Evolutionary conservation across 1,140 invertebrate genomes (phyloP).

Genomic region (Oryzaephilus surinamensis): DNA sequence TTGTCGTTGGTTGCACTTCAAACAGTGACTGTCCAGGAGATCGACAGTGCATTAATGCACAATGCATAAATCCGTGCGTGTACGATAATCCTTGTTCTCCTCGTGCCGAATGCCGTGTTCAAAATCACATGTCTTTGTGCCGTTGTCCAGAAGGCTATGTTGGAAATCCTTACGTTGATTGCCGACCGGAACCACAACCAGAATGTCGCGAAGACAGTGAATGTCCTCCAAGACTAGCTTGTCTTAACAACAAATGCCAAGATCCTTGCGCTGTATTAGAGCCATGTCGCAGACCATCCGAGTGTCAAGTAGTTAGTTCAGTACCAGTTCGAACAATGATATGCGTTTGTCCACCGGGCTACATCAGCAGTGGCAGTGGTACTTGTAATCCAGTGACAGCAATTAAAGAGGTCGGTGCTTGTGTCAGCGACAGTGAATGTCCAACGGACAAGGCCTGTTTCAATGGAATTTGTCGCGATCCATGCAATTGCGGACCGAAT

Average conservation of each 20-base stretch:
- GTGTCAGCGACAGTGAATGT: constrained; percentile 66
- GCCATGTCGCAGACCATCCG: constrained; percentile 68
- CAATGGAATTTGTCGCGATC: constrained; percentile 66
- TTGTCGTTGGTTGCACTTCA: constrained; percentile 73
- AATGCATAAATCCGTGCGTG: constrained; percentile 78
- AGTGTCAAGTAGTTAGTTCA: constrained; percentile 70
- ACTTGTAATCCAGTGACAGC: constrained; percentile 60
- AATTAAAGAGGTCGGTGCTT: constrained; percentile 52
- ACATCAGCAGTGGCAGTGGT: constrained; percentile 71
- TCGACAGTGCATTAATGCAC: constrained; percentile 71
- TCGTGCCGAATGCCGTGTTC: constrained; percentile 64
- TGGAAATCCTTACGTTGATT: constrained; percentile 75
- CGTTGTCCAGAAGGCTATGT: constrained; percentile 59
- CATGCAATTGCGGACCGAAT: constrained; percentile 70
- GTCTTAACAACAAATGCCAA: constrained; percentile 69
- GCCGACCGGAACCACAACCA: constrained; percentile 54
- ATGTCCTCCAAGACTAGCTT: constrained; percentile 68
- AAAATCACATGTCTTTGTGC: constrained; percentile 74
- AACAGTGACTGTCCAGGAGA: constrained; percentile 81
- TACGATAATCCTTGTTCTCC: constrained; percentile 66
- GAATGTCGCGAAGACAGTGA: constrained; percentile 73
- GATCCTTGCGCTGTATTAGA: constrained; percentile 69
- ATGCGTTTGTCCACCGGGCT: constrained; percentile 79
- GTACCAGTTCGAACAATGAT: constrained; percentile 77
- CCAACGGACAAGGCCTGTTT: constrained; percentile 63